Evolutionary conservation across 2,888 invertebrate genomes (phyloP), one percentile per base, ranked within the genome.

Genomic region (Furcula furcula): DNA sequence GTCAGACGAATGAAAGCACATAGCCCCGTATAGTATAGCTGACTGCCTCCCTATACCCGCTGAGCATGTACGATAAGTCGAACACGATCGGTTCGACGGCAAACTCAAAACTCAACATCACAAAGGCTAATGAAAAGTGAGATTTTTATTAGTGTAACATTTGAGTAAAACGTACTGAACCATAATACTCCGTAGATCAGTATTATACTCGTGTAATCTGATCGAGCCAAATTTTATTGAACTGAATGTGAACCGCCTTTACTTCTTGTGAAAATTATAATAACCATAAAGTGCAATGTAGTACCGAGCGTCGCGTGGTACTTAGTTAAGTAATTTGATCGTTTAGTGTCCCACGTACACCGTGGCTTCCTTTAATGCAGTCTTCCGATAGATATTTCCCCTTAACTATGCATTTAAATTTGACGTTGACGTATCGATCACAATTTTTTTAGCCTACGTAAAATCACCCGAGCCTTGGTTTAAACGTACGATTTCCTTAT

Each of bases 361-460:
- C 72, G 80, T 86, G 87, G 87, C 87, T 88, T 88, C 87, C 88
- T 85, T 76, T 79, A 86, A 79, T 76, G 75, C 85, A 84, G 88
- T 88, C 88, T 88, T 88, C 88, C 88, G 85, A 82, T 86, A 86
- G 84, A 71, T 86, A 70, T 85, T 83, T 83, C 83, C 76, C 77
- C 78, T 79, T 69, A 75, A 72, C 55, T 71, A 76, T 80, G 85
- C 84, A 84, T 86, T 87, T 82, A 82, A 78, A 77, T 72, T 77
- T 70, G 71, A 71, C 78, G 72, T 80, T 72, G 63, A 65, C 62
- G 51, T 73, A 58, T 64, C 57, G 32, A 55, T 14, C 26, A 14
- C 12, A 7, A 50, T 51, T 50, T 44, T 57, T 49, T 54, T 51
- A 49, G 53, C 61, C 59, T 55, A 46, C 46, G 30, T 41, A 31